Evolutionary conservation across 2,888 invertebrate species (phyloP), one percentile per base, ranked within the genome.

Genomic region (Polydrusus cervinus): DNA sequence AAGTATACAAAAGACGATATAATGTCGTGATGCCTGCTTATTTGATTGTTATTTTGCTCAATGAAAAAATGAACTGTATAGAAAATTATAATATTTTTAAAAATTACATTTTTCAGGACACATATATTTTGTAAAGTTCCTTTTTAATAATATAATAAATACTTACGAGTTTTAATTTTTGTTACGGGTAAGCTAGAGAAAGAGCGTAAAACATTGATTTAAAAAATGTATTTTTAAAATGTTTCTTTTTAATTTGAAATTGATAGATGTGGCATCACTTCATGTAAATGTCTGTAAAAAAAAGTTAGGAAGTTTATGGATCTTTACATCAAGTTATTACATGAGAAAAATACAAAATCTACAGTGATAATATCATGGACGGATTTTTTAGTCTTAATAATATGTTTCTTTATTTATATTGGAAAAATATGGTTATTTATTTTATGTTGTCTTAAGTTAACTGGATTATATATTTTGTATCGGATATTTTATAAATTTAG

Each of bases 361-460:
- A 73, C 67, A 47, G 43, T 40, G 16, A 30, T 40, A 18, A 43
- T 49, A 53, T 53, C 51, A 67, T 67, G 73, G 73, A 73, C 73
- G 73, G 73, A 73, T 67, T 60, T 57, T 67, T 66, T 40, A 67
- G 67, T 67, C 73, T 73, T 73, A 73, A 61, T 60, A 51, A 51
- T 55, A 72, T 60, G n/a, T 69, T 20, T 61, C 55, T 69, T 16
- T 61, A 34, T 47, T 60, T 18, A 61, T 16, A 60, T 71, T 61
- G 51, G 34, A 71, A 71, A 71, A 62, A 71, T 71, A 71, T 16
- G 53, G 40, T 40, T 40, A 40, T 64, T 55, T 25, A 34, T 40
- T 55, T 38, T 38, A 57, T 43, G 57, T 57, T 66, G 0, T 10
- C 16, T 60, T 68, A 68, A 45, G 43, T 67, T 55, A 53, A 16